Percentiles rank a stretch among this genome's conserved stretches.
Evolutionary conservation across 2,113 vertebrate genomes (phyloP).

Genomic region (Erythrolamprus reginae): DNA sequence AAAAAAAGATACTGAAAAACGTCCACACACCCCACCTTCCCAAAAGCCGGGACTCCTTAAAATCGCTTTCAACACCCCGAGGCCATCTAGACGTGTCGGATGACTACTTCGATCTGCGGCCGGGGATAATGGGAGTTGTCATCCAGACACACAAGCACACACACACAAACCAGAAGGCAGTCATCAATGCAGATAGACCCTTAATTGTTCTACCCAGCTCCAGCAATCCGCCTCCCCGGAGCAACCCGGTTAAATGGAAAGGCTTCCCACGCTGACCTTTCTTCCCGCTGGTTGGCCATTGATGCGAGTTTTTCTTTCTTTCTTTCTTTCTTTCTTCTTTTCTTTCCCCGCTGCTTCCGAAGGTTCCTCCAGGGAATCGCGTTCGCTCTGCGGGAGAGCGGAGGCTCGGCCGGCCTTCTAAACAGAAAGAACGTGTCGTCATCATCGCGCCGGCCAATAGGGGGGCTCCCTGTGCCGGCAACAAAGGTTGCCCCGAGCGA

Average conservation of each 20-base stretch:
- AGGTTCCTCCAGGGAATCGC: background rate
- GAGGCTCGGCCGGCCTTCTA: background rate
- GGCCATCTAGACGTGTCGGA: background rate
- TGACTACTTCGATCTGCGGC: background rate
- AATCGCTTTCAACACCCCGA: background rate
- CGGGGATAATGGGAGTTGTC: background rate
- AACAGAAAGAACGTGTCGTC: background rate
- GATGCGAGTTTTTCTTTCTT: background rate
- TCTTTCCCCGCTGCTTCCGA: background rate
- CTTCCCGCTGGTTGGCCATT: background rate
- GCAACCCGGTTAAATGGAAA: background rate
- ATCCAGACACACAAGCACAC: background rate
- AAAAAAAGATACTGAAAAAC: background rate
- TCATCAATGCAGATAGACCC: background rate
- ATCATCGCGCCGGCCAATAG: background rate
- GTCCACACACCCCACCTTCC: background rate
- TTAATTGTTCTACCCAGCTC: background rate
- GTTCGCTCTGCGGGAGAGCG: background rate
- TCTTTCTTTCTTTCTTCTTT: too few species aligned
- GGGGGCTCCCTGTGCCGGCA: background rate
- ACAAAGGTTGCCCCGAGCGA: constrained; percentile 23
- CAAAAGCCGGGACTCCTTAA: background rate
- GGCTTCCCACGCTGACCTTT: background rate
- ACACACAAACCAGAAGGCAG: background rate
- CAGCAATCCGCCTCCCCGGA: too few species aligned